phyloP scores from a whole-genome alignment of 2,797 vertebrate species.

The Paedocypris micromegethes region DNA sequence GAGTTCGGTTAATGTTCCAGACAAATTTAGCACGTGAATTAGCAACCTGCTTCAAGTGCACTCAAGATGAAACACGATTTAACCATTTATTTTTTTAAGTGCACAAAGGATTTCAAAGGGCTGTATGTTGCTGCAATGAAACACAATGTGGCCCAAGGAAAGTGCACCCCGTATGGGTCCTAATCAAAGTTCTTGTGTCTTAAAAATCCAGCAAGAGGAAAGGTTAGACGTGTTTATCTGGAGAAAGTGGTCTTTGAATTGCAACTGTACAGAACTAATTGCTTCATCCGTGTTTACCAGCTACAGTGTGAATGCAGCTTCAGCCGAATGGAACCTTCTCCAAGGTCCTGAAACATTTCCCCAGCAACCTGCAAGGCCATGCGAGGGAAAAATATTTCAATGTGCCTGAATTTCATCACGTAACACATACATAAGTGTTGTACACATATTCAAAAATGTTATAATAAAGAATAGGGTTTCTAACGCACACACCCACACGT shows the following conservation, averaged over 20 bases:
- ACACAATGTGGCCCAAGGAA: neutral
- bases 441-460: too few relatives aligned
- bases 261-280: constrained; percentile 10
- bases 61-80: constrained; percentile 26
- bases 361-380: neutral
- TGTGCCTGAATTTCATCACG: neutral
- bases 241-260: neutral
- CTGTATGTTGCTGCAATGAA: neutral
- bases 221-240: constrained; percentile 11
- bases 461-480: too few relatives aligned
- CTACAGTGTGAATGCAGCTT: neutral
- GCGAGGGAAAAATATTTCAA: neutral
- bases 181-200: neutral
- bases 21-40: constrained; percentile 23
- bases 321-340: constrained; percentile 8
- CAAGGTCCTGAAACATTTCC: constrained; percentile 32
- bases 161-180: neutral
- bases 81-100: constrained; percentile 11
- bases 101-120: neutral
- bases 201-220: too few relatives aligned
- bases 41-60: constrained; percentile 24
- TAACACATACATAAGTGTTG: neutral
- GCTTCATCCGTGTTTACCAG: neutral
- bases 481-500: too few relatives aligned
- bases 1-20: constrained; percentile 4